A percentile compares a stretch with the other conserved stretches of the same genome.
phyloP scores from a whole-genome alignment of 2,888 invertebrate species.

The Drosophila austrosaltans region DNA sequence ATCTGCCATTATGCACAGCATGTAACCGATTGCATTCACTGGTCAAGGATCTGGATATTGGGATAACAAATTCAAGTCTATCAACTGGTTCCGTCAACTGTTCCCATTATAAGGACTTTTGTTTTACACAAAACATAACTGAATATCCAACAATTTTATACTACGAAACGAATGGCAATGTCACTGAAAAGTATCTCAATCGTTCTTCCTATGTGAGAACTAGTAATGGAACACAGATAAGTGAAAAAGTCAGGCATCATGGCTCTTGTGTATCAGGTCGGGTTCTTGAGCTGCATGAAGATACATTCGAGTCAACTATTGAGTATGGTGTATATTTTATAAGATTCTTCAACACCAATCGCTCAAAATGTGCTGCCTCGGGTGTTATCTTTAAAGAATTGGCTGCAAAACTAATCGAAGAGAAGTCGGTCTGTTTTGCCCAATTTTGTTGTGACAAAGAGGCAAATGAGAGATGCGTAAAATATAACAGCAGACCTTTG shows the following conservation, averaged over 20 bases:
- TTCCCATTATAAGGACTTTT: neutral
- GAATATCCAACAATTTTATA: neutral
- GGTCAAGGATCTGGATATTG: neutral
- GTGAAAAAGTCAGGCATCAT: no score
- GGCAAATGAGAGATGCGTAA: neutral
- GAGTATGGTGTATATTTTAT: neutral
- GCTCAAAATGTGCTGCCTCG: neutral
- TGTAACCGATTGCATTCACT: neutral
- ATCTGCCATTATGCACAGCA: neutral
- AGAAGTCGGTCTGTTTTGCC: conserved; percentile 8
- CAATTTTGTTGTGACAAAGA: neutral
- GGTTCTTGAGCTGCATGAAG: no score
- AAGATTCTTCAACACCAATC: neutral
- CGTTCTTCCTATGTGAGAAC: no score
- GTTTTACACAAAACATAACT: neutral
- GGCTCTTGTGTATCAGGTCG: no score
- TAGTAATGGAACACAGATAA: no score
- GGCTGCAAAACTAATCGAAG: neutral
- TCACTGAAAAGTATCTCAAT: neutral
- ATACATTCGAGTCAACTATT: neutral
- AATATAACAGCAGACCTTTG: neutral
- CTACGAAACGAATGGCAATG: neutral
- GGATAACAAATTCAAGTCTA: neutral
- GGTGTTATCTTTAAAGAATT: neutral
- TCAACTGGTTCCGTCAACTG: neutral